Evolutionary conservation across 1,140 invertebrate species (phyloP).

Genomic region (Arctopsyche grandis): DNA sequence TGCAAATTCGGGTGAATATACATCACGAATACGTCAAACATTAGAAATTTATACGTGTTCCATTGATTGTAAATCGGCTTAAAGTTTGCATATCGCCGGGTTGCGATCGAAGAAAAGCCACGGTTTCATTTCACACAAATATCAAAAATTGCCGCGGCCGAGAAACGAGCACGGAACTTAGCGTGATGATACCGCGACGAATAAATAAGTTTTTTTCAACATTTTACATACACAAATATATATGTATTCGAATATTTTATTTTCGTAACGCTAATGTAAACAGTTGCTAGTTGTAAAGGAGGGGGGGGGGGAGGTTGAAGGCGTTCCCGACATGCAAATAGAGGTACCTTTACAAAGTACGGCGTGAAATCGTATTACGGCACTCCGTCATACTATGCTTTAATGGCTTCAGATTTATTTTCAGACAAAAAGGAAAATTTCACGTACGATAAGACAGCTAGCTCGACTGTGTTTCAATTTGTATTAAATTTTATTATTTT

Average conservation of each 20-base stretch:
- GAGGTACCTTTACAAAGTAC: slow-evolving; percentile 20
- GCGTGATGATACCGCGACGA: slow-evolving; percentile 42
- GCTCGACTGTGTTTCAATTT: no score
- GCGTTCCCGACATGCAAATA: slow-evolving; percentile 46
- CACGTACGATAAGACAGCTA: not conserved
- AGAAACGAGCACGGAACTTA: slow-evolving; percentile 21
- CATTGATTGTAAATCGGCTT: slow-evolving; percentile 29
- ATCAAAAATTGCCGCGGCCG: slow-evolving; percentile 24
- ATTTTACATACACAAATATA: not conserved
- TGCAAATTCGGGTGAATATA: slow-evolving; percentile 16
- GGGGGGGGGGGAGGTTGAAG: not conserved
- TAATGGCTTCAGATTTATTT: slow-evolving; percentile 37
- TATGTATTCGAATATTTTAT: slow-evolving; percentile 8
- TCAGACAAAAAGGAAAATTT: not conserved
- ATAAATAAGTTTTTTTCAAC: slow-evolving; percentile 26
- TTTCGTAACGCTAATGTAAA: slow-evolving; percentile 36
- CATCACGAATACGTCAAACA: slow-evolving; percentile 29
- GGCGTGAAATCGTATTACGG: slow-evolving; percentile 44
- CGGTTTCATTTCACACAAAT: slow-evolving; percentile 36
- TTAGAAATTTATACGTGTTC: slow-evolving; percentile 16
- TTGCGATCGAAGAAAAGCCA: slow-evolving; percentile 21
- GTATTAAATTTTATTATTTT: no score
- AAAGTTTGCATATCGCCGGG: slow-evolving; percentile 14
- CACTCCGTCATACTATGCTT: slow-evolving; percentile 20
- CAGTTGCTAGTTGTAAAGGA: slow-evolving; percentile 16